Percentiles rank a stretch among this genome's conserved stretches.
These are phyloP conservation scores for Lamprotornis superbus DNA, from an alignment of 2,113 vertebrate genomes.

Conservation along the genomic window DNA sequence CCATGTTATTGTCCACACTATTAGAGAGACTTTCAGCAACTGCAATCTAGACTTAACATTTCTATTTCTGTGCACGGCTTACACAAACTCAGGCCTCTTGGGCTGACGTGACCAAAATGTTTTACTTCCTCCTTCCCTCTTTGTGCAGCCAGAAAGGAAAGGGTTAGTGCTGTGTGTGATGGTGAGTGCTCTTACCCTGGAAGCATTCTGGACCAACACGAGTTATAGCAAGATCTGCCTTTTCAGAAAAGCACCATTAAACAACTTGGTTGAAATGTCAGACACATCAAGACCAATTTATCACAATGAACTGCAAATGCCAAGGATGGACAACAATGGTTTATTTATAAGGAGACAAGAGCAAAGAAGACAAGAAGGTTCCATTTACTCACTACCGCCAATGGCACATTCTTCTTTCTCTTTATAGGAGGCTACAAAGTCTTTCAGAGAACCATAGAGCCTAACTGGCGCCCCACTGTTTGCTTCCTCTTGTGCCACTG, in stretches of 20 bases:
- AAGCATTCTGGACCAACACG: not conserved
- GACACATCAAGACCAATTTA: constrained; percentile 72
- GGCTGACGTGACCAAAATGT: not conserved
- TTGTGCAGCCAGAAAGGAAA: not conserved
- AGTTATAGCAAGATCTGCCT: constrained; percentile 40
- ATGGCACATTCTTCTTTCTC: constrained; percentile 66
- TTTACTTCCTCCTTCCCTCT: not conserved
- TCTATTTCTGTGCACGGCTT: not conserved
- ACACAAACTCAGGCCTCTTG: not conserved
- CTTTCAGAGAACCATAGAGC: constrained; percentile 67
- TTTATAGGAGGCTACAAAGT: constrained; percentile 65
- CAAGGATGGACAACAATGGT: constrained; percentile 71
- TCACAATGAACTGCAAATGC: constrained; percentile 71
- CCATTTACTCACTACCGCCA: constrained; percentile 65
- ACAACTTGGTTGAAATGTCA: constrained; percentile 71
- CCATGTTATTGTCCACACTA: fast-evolving
- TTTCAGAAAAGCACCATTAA: constrained; percentile 58
- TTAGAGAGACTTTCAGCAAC: not conserved
- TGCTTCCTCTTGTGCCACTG: constrained; percentile 71
- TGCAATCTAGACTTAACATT: not conserved
- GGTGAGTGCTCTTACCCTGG: not conserved
- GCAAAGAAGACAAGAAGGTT: constrained; percentile 70
- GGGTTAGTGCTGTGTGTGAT: not conserved
- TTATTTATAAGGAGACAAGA: constrained; percentile 71
- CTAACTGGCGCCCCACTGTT: constrained; percentile 71